Evolutionary conservation across 37 sponge, comb jelly and placozoan genomes (phyloP), one percentile per base, ranked within the genome.

Genomic region (Spongilla lacustris): DNA sequence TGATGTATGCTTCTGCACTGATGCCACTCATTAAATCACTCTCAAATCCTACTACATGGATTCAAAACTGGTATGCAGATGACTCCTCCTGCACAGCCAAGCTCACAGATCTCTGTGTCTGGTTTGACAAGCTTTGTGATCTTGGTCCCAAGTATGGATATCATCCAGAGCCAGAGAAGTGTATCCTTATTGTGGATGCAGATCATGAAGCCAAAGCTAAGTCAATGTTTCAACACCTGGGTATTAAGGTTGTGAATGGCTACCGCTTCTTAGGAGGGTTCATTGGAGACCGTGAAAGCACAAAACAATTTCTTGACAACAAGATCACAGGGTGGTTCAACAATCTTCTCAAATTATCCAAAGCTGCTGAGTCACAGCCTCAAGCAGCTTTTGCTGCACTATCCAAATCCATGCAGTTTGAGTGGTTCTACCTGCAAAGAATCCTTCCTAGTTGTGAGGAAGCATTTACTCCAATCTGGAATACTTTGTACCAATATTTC

Each of bases 51-150:
- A 41, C 41, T 41, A 6, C 41, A 41, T 41, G 41, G 6, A 41
- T 41, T 6, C 41, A 41, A 41, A 81, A 79, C 50, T 87, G 87
- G 81, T 87, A 87, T 80, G 87, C 87, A 24, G 75, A 87, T 71
- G 81, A 79, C 37, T 80, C 75, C 25, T 50, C 87, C 13, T 86
- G 86, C 68, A 66, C 75, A 17, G n/a, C n/a, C n/a, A n/a, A n/a
- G n/a, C n/a, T n/a, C n/a, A n/a, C n/a, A n/a, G 58, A 35, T 22
- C 9, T 87, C 37, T 21, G 35, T 21, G 87, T 79, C 34, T 73
- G 67, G 87, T 87, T 80, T 81, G 66, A 41, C 41, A 41, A 41
- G 41, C 41, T 41, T 6, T 41, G 41, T 41, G 74, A 71, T 17
- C 67, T 73, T 19, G 87, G 87, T 22, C 87, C 81, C 11, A 81